A percentile compares a stretch with the other conserved stretches of the same genome.
These are phyloP conservation scores for Chrysina gloriosa DNA, from an alignment of 2,888 invertebrate genomes.

Conservation along the genomic window DNA sequence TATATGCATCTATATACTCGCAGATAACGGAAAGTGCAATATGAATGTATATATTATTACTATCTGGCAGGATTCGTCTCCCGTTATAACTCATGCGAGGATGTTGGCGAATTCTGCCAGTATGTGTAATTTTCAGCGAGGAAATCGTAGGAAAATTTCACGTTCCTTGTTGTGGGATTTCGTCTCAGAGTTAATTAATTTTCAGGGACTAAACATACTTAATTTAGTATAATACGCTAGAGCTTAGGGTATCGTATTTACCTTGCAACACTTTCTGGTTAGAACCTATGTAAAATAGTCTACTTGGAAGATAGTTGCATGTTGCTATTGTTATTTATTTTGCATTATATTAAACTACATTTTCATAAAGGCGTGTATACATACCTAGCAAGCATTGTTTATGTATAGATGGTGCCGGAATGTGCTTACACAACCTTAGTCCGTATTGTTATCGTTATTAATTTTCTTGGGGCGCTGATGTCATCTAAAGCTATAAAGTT, in stretches of 20 bases:
- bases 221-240: neutral
- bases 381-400: too few relatives aligned
- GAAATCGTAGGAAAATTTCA: neutral
- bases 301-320: neutral
- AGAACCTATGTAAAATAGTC: neutral
- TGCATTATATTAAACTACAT: too few relatives aligned
- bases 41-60: constrained; percentile 7
- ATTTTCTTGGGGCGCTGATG: too few relatives aligned
- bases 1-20: constrained; percentile 12
- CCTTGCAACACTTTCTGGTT: neutral
- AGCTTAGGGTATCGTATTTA: neutral
- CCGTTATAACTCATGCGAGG: constrained; percentile 1
- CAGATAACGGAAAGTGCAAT: constrained; percentile 8
- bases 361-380: too few relatives aligned
- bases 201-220: neutral
- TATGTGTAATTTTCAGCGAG: neutral
- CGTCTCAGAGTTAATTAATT: neutral
- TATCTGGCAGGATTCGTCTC: constrained; percentile 3
- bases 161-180: neutral
- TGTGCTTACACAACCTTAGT: too few relatives aligned
- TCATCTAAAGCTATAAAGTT: too few relatives aligned
- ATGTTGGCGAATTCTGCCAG: neutral
- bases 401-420: too few relatives aligned
- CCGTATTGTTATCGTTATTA: too few relatives aligned
- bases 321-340: too few relatives aligned